Evolutionary conservation across 2,888 invertebrate genomes (phyloP).

Genomic region (Agonopterix subpropinquella): DNA sequence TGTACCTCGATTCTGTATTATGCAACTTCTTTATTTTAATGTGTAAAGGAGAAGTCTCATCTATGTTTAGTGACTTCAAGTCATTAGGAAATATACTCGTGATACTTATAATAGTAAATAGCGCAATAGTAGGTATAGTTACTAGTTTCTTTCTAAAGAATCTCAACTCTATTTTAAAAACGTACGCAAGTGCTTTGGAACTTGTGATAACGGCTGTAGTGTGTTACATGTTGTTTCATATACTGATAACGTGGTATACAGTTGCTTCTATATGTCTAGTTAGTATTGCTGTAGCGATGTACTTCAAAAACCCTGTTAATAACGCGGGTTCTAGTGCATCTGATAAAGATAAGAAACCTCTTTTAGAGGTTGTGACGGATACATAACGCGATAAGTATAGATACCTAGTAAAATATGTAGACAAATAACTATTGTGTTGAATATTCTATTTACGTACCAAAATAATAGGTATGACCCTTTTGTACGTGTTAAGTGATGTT

Average conservation of each 20-base stretch:
- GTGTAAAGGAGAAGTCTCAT: conserved; percentile 78
- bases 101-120: conserved; percentile 89
- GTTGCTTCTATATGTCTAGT: conserved; percentile 88
- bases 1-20: conserved; percentile 96
- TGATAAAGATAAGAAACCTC: conserved; percentile 37
- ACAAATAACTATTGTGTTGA: background rate
- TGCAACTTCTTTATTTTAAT: conserved; percentile 87
- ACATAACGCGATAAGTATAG: conserved; percentile 6
- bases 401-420: background rate
- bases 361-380: conserved; percentile 39
- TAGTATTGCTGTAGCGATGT: conserved; percentile 87
- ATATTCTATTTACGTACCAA: too few species aligned
- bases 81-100: conserved; percentile 81
- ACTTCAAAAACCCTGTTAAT: conserved; percentile 91
- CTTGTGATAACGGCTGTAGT: conserved; percentile 92
- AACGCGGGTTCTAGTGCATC: conserved; percentile 42
- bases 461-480: too few species aligned
- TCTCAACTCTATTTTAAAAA: conserved; percentile 95
- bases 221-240: conserved; percentile 89
- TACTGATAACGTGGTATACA: conserved; percentile 89
- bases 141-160: conserved; percentile 95
- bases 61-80: conserved; percentile 75
- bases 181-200: conserved; percentile 96
- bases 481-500: too few species aligned
- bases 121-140: conserved; percentile 93